Evolutionary conservation across 2,797 vertebrate genomes (phyloP), one percentile per base, ranked within the genome.

Genomic region (Enteromius anoplus): DNA sequence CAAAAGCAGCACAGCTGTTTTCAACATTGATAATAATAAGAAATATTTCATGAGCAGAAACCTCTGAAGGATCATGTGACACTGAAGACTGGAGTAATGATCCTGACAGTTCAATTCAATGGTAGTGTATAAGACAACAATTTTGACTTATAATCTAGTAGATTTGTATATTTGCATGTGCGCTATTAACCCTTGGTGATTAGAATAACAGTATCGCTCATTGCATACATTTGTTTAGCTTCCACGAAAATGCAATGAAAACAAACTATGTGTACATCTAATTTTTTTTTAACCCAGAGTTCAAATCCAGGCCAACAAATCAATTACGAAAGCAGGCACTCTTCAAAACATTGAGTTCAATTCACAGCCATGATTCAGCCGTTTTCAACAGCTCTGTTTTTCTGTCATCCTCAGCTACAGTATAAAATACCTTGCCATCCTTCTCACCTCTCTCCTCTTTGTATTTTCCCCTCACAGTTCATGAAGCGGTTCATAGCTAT

Each of bases 401-500:
- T 75, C 72, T 11, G 6, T 29, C n/a, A 42, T 45, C 8, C n/a
- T 62, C 53, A 2, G 15, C 60, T n/a, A n/a, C n/a, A n/a, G n/a
- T 78, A 34, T 26, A 49, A 47, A 65, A 15, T 40, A 32, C 55
- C 29, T 34, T 47, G 40, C 26, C 40, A 11, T 51, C 40, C 65
- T 65, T 78, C 34, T 60, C 26, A 21, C 62, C 40, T 29, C 26
- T 65, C 15, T 32, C 8, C 9, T 77, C 15, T 15, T 29, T 53
- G 26, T 53, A 21, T 49, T 47, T 34, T 72, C 14, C 23, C 26
- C 60, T 78, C 45, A 65, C 11, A 78, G 23, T 78, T 78, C 76
- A 66, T 71, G n/a, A 81, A 81, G 79, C 34, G 55, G 47, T 42
- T 58, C 79, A 70, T 14, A 81, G 23, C 51, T 58, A 19, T 40